Evolutionary conservation across 2,797 vertebrate genomes (phyloP).

Genomic region (Prunella strophiata): DNA sequence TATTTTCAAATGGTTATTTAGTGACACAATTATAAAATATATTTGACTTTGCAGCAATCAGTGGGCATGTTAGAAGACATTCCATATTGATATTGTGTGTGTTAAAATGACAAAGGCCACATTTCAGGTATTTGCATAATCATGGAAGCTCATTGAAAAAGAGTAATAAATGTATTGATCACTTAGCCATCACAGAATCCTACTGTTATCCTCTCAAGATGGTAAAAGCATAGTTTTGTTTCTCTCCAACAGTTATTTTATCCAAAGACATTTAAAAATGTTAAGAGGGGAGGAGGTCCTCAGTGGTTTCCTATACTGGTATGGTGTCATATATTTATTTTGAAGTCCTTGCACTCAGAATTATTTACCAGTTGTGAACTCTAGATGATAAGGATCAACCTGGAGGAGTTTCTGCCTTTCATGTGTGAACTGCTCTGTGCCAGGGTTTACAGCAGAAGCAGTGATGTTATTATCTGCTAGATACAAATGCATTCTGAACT

Average conservation of each 20-base stretch:
- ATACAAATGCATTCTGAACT: background rate
- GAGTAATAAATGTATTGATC: background rate
- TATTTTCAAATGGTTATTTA: background rate
- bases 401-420: background rate
- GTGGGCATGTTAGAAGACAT: background rate
- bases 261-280: background rate
- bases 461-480: background rate
- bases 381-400: background rate
- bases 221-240: background rate
- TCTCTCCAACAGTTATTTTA: background rate
- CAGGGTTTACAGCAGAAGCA: background rate
- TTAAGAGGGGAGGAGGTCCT: background rate
- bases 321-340: background rate
- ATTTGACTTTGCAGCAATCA: background rate
- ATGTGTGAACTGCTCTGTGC: background rate
- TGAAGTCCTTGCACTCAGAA: background rate
- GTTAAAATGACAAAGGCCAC: background rate
- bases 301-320: background rate
- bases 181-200: background rate
- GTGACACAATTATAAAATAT: background rate
- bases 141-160: background rate
- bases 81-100: background rate
- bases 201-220: background rate
- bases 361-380: background rate
- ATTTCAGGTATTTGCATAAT: background rate